Conservation (phyloP, 2,113 vertebrate species). For the Psilopsiagon aurifrons region DNA sequence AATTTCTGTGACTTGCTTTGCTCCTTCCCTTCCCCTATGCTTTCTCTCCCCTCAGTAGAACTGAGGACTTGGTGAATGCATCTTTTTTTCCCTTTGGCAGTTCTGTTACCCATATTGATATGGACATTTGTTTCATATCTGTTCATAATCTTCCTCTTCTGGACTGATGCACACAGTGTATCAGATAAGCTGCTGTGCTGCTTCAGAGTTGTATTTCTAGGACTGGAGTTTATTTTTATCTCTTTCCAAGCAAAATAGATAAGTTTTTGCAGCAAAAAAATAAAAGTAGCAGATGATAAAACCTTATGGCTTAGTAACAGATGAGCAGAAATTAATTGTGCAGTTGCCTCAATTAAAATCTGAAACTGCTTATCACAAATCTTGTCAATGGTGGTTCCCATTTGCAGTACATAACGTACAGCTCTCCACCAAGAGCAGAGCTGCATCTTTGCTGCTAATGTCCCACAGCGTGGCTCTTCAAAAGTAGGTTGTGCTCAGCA, state of each 20-base stretch:
- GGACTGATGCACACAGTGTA: neutral
- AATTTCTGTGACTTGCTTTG: neutral
- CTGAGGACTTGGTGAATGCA: neutral
- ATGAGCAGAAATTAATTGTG: neutral
- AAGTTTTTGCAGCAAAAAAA: neutral
- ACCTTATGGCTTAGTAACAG: neutral
- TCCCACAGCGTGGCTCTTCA: neutral
- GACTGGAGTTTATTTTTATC: neutral
- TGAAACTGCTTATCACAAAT: neutral
- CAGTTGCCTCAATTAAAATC: neutral
- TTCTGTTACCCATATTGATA: neutral
- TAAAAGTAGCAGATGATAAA: slow-evolving; percentile 26
- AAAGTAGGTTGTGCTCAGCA: neutral
- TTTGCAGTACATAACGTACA: neutral
- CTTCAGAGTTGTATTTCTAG: neutral
- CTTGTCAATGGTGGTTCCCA: neutral
- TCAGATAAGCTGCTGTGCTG: neutral
- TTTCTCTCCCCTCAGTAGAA: neutral
- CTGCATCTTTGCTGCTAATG: neutral
- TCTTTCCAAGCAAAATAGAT: neutral
- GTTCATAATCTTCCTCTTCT: neutral
- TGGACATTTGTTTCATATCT: neutral
- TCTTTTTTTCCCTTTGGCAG: neutral
- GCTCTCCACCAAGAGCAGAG: neutral
- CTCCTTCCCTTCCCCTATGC: neutral